Evolutionary conservation across 2,113 vertebrate species (phyloP).

Genomic region (Sula dactylatra): DNA sequence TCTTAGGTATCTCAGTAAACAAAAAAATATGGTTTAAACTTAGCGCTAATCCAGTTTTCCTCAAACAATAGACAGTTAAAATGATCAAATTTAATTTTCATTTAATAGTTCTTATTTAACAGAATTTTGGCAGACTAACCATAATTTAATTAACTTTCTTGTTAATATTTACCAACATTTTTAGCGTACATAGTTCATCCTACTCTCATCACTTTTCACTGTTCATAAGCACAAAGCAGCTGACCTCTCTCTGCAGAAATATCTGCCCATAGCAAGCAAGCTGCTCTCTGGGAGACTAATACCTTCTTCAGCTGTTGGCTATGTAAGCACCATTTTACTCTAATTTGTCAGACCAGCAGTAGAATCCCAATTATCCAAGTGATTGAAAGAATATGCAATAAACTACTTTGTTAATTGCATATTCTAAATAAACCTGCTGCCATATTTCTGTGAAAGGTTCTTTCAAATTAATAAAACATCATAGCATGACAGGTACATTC

Average conservation of each 20-base stretch:
- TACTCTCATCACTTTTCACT: not conserved
- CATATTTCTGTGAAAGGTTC: not conserved
- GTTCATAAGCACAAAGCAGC: not conserved
- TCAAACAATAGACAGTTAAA: not conserved
- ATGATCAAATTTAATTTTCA: not conserved
- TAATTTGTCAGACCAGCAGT: constrained; percentile 18
- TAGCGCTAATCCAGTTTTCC: not conserved
- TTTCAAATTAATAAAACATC: constrained; percentile 49
- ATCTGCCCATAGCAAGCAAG: not conserved
- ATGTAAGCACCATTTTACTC: not conserved
- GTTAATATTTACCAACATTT: not conserved
- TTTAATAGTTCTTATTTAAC: not conserved
- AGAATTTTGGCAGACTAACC: not conserved
- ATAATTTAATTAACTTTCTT: not conserved
- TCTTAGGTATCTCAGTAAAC: not conserved
- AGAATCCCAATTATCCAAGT: constrained; percentile 17
- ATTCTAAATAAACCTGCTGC: constrained; percentile 10
- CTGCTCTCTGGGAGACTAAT: not conserved
- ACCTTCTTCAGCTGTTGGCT: not conserved
- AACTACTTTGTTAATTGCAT: constrained; percentile 11
- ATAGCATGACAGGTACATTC: constrained; percentile 3
- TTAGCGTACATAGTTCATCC: not conserved
- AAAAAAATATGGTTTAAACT: not conserved
- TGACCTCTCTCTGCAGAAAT: not conserved
- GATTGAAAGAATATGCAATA: constrained; percentile 33